These are phyloP conservation scores for Stenotaenia linearis DNA, from an alignment of 2,888 invertebrate species.

Conservation along the genomic window DNA sequence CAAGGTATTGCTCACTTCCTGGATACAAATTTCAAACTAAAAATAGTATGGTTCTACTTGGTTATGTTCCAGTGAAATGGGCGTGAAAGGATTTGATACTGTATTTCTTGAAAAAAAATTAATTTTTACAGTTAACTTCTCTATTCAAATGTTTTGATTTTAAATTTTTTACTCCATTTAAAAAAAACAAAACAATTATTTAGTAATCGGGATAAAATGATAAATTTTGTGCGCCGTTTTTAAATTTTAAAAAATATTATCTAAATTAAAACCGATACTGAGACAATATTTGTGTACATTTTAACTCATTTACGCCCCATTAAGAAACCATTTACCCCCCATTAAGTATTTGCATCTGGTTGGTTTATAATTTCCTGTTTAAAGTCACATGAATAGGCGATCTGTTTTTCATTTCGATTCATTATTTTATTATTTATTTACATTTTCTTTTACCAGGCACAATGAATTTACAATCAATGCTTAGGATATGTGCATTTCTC, in stretches of 20 bases:
- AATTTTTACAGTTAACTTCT: no score
- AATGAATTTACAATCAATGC: background rate
- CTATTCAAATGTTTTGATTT: no score
- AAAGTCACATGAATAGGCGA: background rate
- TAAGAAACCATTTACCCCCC: no score
- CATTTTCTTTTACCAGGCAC: background rate
- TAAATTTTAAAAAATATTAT: no score
- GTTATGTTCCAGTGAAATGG: slow-evolving; percentile 8
- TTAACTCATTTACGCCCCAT: background rate
- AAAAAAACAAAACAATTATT: no score
- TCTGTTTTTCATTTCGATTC: background rate
- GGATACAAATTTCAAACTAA: background rate
- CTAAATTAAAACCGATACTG: no score
- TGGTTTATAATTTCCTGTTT: background rate
- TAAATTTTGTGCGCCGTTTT: no score
- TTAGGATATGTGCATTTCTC: background rate
- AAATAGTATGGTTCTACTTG: background rate
- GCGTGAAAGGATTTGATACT: background rate
- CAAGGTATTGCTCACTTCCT: background rate
- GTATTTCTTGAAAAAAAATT: no score
- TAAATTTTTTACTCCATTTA: no score
- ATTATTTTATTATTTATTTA: background rate
- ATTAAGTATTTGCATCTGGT: background rate
- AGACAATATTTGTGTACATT: no score
- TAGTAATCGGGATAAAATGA: no score